A percentile compares a stretch with the other conserved stretches of the same genome.
Evolutionary conservation across 2,797 vertebrate species (phyloP).

Genomic region (Balearica regulorum): DNA sequence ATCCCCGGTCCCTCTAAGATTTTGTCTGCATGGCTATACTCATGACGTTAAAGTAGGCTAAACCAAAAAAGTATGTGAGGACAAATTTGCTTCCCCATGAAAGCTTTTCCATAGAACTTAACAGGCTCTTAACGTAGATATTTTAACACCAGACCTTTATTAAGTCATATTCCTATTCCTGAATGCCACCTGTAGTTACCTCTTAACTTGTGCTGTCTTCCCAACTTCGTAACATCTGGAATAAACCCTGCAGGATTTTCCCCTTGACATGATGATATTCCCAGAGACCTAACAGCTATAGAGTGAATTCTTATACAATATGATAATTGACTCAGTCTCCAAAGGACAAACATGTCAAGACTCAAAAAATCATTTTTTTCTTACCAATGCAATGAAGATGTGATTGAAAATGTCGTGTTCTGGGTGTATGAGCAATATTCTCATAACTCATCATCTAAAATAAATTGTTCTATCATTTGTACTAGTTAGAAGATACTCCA

Average conservation of each 20-base stretch:
- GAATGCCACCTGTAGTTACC: not conserved
- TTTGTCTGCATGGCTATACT: not conserved
- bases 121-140: rapidly evolving
- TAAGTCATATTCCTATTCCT: not conserved
- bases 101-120: not conserved
- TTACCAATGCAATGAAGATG: conserved; percentile 34
- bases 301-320: conserved; percentile 13
- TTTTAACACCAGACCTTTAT: not conserved
- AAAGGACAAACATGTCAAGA: conserved; percentile 56
- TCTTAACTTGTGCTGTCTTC: not conserved
- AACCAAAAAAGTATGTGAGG: not conserved
- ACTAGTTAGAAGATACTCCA: conserved; percentile 51
- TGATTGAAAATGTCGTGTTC: conserved; percentile 56
- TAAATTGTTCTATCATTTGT: conserved; percentile 64
- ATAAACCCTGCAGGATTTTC: not conserved
- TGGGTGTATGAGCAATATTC: conserved; percentile 26
- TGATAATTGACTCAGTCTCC: conserved; percentile 37
- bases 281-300: not conserved
- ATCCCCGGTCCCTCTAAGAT: not conserved
- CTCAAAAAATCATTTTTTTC: not conserved
- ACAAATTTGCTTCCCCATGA: not conserved
- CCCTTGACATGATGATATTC: not conserved
- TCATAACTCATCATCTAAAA: conserved; percentile 55
- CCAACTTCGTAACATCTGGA: not conserved
- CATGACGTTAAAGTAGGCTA: not conserved